Evolutionary conservation across 2,797 vertebrate species (phyloP).

Genomic region (Platalea minor): DNA sequence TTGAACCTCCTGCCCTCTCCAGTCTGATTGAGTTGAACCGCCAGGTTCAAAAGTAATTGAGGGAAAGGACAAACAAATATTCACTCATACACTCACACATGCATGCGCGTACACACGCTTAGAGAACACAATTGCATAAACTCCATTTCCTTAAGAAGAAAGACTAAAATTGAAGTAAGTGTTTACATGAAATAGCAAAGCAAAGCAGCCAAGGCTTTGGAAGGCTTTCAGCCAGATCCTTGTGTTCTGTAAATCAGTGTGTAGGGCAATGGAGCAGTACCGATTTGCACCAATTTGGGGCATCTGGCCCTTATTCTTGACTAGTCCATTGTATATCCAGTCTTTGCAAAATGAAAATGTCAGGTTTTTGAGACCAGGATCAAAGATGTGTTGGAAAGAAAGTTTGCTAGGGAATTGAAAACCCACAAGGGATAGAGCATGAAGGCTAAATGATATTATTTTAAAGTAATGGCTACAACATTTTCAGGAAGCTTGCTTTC

Average conservation of each 20-base stretch:
- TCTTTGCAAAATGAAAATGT: slow-evolving; percentile 44
- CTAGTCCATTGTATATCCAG: slow-evolving; percentile 11
- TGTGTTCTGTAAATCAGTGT: not conserved
- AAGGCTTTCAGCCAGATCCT: not conserved
- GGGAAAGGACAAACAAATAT: not conserved
- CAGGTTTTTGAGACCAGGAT: slow-evolving; percentile 14
- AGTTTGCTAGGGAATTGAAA: slow-evolving; percentile 56
- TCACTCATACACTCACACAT: not conserved
- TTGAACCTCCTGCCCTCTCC: not conserved
- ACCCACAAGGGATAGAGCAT: slow-evolving; percentile 44
- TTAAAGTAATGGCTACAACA: slow-evolving; percentile 29
- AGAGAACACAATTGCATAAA: not conserved
- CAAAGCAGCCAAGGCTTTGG: not conserved
- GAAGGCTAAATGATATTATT: slow-evolving; percentile 63
- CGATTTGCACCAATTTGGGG: not conserved
- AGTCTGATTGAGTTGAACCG: not conserved
- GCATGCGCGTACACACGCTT: fast-evolving
- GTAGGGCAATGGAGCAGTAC: not conserved
- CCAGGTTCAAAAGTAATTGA: not conserved
- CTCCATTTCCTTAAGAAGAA: not conserved
- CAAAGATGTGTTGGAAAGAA: slow-evolving; percentile 54
- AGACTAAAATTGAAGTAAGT: not conserved
- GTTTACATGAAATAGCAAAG: not conserved
- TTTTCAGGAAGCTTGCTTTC: slow-evolving; percentile 57
- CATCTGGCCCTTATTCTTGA: slow-evolving; percentile 13